Percentiles rank a stretch among this genome's conserved stretches.
Conservation (phyloP, 37 sponge, comb jelly and placozoan genomes). For the Spongia lamella region DNA sequence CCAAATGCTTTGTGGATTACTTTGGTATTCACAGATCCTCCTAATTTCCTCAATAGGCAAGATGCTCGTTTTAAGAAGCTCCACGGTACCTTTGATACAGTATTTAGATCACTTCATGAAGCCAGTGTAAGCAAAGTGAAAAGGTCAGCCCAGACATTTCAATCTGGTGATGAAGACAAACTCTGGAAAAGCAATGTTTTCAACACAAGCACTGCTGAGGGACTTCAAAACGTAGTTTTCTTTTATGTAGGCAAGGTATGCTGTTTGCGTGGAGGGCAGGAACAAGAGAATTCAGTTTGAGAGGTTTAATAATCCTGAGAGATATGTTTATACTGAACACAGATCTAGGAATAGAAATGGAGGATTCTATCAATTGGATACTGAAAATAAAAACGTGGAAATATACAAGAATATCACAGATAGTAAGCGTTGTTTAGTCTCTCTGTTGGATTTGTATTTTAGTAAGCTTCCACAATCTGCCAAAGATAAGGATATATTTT, state of each 20-base stretch:
- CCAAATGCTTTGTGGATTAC: no score
- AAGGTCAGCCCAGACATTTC: not conserved
- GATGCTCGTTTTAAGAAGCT: no score
- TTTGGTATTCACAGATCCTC: no score
- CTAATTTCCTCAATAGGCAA: no score
- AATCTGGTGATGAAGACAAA: not conserved
- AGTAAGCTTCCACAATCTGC: not conserved
- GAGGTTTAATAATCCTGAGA: conserved; percentile 1
- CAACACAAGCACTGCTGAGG: not conserved
- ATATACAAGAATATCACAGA: not conserved
- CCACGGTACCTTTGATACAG: not conserved
- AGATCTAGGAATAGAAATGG: conserved; percentile 25
- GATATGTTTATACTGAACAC: conserved; percentile 16
- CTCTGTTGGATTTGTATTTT: conserved; percentile 2
- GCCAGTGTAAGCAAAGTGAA: not conserved
- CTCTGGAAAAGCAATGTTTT: not conserved
- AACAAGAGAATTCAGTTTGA: no score
- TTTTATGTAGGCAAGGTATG: conserved; percentile 5
- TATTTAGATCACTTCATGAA: not conserved
- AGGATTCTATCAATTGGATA: conserved; percentile 1
- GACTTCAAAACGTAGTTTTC: not conserved
- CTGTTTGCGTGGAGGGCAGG: not conserved
- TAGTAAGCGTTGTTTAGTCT: conserved; percentile 1
- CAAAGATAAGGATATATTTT: conserved; percentile 2
- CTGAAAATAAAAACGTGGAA: conserved; percentile 7